Evolutionary conservation across 2,113 vertebrate genomes (phyloP).

Genomic region (Thalassarche chlororhynchos): DNA sequence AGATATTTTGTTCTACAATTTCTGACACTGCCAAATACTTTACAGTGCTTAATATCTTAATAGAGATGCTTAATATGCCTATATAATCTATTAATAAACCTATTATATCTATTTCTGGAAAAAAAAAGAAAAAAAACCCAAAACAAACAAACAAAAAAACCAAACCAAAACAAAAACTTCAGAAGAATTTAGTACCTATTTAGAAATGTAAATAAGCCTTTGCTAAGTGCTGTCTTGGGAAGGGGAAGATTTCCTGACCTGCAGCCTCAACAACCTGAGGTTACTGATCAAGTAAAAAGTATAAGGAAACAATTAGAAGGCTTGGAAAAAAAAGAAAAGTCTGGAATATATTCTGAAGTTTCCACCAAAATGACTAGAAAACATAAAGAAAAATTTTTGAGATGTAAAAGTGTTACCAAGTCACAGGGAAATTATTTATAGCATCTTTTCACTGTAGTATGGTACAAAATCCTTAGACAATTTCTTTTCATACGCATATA

Average conservation of each 20-base stretch:
- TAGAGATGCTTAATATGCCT: neutral
- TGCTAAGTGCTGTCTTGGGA: neutral
- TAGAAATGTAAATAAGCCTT: neutral
- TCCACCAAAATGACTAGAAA: neutral
- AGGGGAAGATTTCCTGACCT: neutral
- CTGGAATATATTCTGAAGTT: neutral
- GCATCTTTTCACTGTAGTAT: neutral
- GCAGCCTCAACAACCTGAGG: neutral
- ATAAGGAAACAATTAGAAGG: neutral
- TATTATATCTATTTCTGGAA: neutral
- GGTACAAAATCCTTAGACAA: neutral
- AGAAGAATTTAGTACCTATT: neutral
- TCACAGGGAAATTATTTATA: neutral
- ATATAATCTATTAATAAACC: neutral
- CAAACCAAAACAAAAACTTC: neutral
- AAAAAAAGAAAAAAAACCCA: no score
- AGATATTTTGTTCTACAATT: neutral
- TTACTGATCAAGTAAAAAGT: neutral
- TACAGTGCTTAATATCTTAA: neutral
- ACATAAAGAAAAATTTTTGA: neutral
- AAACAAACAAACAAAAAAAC: no score
- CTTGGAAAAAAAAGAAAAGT: neutral
- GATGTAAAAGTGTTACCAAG: neutral
- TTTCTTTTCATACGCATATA: neutral
- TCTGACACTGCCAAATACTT: neutral